Percentiles rank a stretch among this genome's conserved stretches.
phyloP scores from a whole-genome alignment of 2,888 invertebrate species.

The Chymomyza caudatula region DNA sequence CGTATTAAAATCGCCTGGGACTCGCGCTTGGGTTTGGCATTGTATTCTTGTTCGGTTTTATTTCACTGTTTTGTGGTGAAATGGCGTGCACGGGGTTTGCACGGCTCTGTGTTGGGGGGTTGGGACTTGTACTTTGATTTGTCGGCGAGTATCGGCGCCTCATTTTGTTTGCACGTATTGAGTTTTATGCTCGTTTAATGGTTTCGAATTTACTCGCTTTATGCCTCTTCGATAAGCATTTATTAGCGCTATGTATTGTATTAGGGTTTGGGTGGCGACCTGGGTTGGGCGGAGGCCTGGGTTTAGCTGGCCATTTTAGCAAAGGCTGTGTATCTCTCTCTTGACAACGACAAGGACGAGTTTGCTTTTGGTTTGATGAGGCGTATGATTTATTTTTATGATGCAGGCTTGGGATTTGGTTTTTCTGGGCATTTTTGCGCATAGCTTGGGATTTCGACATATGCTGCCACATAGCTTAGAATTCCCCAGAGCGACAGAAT shows the following conservation, averaged over 20 bases:
- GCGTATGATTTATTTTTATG: conserved; percentile 71
- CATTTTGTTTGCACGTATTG: conserved; percentile 51
- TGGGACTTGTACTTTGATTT: conserved; percentile 66
- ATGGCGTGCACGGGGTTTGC: conserved; percentile 6
- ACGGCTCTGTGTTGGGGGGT: conserved; percentile 33
- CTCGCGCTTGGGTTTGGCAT: conserved; percentile 64
- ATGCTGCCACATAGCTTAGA: conserved; percentile 29
- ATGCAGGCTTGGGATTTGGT: background rate
- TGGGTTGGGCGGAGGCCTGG: background rate
- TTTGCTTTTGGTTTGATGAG: conserved; percentile 60
- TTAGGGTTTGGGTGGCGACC: background rate
- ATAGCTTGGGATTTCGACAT: conserved; percentile 23
- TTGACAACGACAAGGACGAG: conserved; percentile 63
- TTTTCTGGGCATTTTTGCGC: background rate
- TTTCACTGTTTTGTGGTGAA: conserved; percentile 51
- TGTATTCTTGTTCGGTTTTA: conserved; percentile 65
- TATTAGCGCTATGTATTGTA: conserved; percentile 56
- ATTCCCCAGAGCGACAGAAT: conserved; percentile 31
- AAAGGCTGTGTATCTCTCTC: conserved; percentile 33
- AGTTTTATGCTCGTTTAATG: conserved; percentile 74
- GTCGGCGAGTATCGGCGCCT: conserved; percentile 38
- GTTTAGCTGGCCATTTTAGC: conserved; percentile 10
- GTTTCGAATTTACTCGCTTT: conserved; percentile 74
- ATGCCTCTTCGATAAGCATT: conserved; percentile 73
- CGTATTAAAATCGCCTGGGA: conserved; percentile 72